Percentiles rank a stretch among this genome's conserved stretches.
phyloP scores from a whole-genome alignment of 2,797 vertebrate genomes.

The Silurus lanzhouensis region DNA sequence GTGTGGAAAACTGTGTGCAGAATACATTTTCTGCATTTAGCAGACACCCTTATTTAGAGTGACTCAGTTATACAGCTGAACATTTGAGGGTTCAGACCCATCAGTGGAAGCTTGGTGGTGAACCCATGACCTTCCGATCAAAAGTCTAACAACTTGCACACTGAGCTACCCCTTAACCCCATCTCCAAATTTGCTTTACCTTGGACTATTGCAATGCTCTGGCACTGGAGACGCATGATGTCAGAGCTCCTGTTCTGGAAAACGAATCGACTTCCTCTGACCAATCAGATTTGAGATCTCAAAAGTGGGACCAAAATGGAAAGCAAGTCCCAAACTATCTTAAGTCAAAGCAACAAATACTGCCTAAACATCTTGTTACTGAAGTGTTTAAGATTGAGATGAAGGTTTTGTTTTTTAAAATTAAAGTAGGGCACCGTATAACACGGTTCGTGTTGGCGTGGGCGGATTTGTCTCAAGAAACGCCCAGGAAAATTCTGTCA shows the following conservation, averaged over 20 bases:
- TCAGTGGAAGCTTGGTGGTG: too few relatives aligned
- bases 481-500: conserved; percentile 34
- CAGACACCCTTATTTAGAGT: too few relatives aligned
- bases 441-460: neutral
- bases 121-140: too few relatives aligned
- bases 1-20: too few relatives aligned
- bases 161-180: too few relatives aligned
- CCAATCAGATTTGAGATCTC: neutral
- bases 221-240: neutral
- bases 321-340: neutral
- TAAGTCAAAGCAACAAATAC: neutral
- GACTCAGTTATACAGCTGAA: too few relatives aligned
- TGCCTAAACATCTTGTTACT: neutral
- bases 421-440: neutral
- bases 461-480: conserved; percentile 24
- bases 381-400: neutral
- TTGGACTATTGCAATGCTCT: neutral
- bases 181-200: neutral
- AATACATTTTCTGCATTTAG: too few relatives aligned
- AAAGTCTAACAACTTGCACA: too few relatives aligned
- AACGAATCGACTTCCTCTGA: too few relatives aligned
- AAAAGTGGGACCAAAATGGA: neutral
- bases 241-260: too few relatives aligned
- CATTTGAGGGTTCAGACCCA: too few relatives aligned
- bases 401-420: neutral